Evolutionary conservation across 2,888 invertebrate species (phyloP), one percentile per base, ranked within the genome.

Genomic region (Caenorhabditis uteleia): DNA sequence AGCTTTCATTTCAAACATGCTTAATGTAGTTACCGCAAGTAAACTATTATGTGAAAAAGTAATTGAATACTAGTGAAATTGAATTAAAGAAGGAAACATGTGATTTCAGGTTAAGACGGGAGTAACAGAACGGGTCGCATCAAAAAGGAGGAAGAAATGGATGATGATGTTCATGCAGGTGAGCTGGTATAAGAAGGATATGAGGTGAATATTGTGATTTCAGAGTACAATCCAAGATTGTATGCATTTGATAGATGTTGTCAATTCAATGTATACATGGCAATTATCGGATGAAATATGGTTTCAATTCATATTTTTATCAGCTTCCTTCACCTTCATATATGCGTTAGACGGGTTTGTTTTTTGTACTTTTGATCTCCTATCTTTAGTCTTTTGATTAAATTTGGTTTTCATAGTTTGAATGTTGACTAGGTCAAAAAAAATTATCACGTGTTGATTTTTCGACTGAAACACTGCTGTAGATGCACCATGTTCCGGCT

Each of bases 221-320:
- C 46, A 60, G 49, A 60, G 60, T 43, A 47, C 38, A 3, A 33
- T 47, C 16, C 59, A 59, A 38, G 42, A 59, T 26, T 47, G 51
- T 36, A 45, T 59, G 4, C 60, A 60, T 36, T 54, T 60, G 21
- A 55, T 60, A 12, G 60, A 60, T 27, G 44, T 54, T 31, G 27
- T 60, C 27, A 60, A 60, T 54, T 49, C 54, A 31, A 54, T 54
- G 8, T 60, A 48, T 43, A 44, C 54, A 18, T 54, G 49, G 39
- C 48, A 54, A 44, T 40, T 53, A 25, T 44, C 29, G 44, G 54
- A 60, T 38, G 54, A 54, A 33, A 20, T 60, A 1, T 60, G 60
- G 60, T 60, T 44, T 23, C 60, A 60, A 45, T 60, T 60, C 45
- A 60, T 60, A 18, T 60, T 60, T 18, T 54, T 60, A 27, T 60